Evolutionary conservation across 2,797 vertebrate genomes (phyloP).

Genomic region (Eospalax fontanierii): DNA sequence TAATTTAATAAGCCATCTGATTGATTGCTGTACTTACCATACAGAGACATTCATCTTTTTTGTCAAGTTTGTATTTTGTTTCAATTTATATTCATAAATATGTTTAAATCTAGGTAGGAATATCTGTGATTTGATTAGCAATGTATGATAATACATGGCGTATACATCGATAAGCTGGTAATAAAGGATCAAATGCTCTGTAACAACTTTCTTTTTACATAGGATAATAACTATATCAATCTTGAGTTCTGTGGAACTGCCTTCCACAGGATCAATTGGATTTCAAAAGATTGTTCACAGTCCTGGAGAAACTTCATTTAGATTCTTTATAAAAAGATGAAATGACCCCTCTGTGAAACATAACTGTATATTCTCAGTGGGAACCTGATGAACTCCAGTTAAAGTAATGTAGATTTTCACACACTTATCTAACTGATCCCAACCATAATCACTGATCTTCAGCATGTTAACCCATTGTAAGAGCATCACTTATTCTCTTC

Average conservation of each 20-base stretch:
- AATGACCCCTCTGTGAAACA: too few relatives aligned
- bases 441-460: too few relatives aligned
- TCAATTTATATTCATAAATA: conserved; percentile 1
- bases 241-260: conserved; percentile 97
- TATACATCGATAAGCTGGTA: neutral
- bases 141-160: neutral
- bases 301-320: conserved; percentile 97
- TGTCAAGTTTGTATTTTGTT: conserved; percentile 12
- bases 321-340: conserved; percentile 95
- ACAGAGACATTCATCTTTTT: neutral
- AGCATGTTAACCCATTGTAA: too few relatives aligned
- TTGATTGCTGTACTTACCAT: neutral
- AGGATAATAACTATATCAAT: conserved; percentile 96
- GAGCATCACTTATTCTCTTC: too few relatives aligned
- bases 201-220: conserved; percentile 94
- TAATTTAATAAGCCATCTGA: conserved; percentile 24
- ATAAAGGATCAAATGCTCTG: neutral
- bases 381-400: too few relatives aligned
- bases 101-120: conserved; percentile 7
- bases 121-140: neutral
- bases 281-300: conserved; percentile 94
- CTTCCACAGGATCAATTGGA: conserved; percentile 94
- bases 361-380: too few relatives aligned
- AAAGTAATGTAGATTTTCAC: too few relatives aligned
- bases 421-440: too few relatives aligned